These are phyloP conservation scores for Nycticorax nycticorax DNA, from an alignment of 2,113 vertebrate species.

Conservation along the genomic window DNA sequence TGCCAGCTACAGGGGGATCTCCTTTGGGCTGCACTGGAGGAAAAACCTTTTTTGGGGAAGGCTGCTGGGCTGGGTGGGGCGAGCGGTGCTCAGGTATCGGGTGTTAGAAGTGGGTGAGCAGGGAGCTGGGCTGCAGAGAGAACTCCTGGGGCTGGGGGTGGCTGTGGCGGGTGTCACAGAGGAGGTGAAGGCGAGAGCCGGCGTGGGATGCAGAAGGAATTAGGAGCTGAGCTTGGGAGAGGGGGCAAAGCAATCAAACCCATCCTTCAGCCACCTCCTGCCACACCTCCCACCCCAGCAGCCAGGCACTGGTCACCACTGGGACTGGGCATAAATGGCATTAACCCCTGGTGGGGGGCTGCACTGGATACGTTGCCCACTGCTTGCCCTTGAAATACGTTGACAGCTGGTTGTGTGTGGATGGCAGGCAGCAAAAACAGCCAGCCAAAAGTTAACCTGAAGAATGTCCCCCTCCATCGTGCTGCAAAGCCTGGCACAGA, in stretches of 20 bases:
- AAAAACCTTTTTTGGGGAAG: neutral
- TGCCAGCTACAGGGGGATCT: neutral
- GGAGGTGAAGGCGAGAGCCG: neutral
- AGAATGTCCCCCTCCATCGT: neutral
- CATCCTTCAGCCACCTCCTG: neutral
- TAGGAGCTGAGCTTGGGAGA: neutral
- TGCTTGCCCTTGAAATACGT: neutral
- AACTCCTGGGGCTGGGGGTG: neutral
- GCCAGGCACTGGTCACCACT: neutral
- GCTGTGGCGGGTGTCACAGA: neutral
- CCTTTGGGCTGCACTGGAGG: neutral
- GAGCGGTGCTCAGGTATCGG: accelerated
- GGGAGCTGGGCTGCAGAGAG: neutral
- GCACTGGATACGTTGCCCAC: neutral
- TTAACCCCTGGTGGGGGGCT: neutral
- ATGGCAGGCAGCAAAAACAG: neutral
- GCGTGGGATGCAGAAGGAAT: neutral
- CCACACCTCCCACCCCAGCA: neutral
- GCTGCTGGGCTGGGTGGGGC: neutral
- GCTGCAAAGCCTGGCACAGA: neutral
- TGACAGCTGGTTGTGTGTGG: neutral
- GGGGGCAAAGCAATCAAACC: neutral
- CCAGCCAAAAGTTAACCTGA: neutral
- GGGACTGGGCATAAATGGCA: neutral
- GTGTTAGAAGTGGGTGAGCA: neutral